Base-by-base conservation (phyloP, 2,113 vertebrate species). In the Xiphias gladius region DNA sequence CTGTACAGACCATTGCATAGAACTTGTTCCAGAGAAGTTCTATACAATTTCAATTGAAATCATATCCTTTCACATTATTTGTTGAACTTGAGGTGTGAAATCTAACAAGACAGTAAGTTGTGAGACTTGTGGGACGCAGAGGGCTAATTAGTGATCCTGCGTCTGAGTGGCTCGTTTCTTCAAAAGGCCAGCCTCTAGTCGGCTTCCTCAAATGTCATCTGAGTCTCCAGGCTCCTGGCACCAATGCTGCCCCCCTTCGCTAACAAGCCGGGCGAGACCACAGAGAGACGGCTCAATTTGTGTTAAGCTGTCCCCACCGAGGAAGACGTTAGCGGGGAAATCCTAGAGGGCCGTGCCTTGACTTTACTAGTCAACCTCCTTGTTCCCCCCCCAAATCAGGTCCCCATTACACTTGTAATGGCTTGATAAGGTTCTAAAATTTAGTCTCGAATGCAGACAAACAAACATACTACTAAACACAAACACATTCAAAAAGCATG, bases 171-270 rank as follows among this genome's bases (percentile, higher is more conserved):
- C 88, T 89, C 69, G 82, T 85, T 93, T 80, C 82, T 91, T 92
- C 89, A 92, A 92, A 95, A 95, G 93, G 93, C 91, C 94, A 94
- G 80, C 78, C 91, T 89, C 88, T 59, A 74, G 87, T 80, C 54
- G 78, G 86, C 86, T 92, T 76, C 85, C 85, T 83, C 46, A 94
- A 95, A 95, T 94, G 94, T 94, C 94, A 95, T 64, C 68, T 2
- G 46, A 91, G 90, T 94, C 91, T 94, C 83, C 30, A 63, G 84
- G 85, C 84, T 83, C 85, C 76, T 83, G 80, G 78, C 83, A 82
- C 76, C 59, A 7, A 64, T 28, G 37, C 80, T 76, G 80, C 76
- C 67, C 82, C 84, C 87, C 80, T 71, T 48, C 59, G 10, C 85
- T 94, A 94, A 94, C 91, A 89, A 93, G 91, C 90, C 68, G 76